Conservation (phyloP, 2,113 vertebrate species). For the Notothenia coriiceps region DNA sequence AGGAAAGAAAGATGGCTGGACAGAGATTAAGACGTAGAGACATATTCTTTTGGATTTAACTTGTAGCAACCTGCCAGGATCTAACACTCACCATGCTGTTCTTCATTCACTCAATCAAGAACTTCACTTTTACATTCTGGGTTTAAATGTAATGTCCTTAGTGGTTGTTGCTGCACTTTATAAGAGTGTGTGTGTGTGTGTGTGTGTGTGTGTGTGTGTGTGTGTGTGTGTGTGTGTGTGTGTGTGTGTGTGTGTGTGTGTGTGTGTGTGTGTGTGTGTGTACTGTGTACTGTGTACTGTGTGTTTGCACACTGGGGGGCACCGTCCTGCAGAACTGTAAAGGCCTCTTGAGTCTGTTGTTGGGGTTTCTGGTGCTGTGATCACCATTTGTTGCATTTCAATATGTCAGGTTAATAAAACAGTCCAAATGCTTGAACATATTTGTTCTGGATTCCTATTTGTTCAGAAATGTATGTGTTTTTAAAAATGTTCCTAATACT, state of each 20-base stretch:
- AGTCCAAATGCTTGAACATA: background rate
- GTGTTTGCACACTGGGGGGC: slow-evolving; percentile 33
- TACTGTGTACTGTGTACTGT: no score
- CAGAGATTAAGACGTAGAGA: background rate
- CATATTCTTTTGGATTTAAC: slow-evolving; percentile 4
- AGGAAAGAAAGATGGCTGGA: background rate
- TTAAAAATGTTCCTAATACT: background rate
- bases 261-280: no score
- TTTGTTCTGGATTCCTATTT: slow-evolving; percentile 5
- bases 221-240: no score
- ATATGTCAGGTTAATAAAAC: slow-evolving; percentile 23
- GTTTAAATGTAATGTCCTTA: slow-evolving; percentile 31
- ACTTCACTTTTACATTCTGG: slow-evolving; percentile 49
- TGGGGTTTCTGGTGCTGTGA: background rate
- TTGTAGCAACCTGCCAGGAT: slow-evolving; percentile 6
- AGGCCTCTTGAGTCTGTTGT: background rate
- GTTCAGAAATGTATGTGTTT: background rate
- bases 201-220: slow-evolving; percentile 42
- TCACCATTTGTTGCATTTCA: background rate
- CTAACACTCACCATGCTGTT: slow-evolving; percentile 13
- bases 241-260: no score
- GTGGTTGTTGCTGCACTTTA: slow-evolving; percentile 33
- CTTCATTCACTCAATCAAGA: background rate
- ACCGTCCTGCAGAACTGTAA: slow-evolving; percentile 52
- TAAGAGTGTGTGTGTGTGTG: slow-evolving; percentile 14